Conservation (phyloP, 2,888 invertebrate genomes). For the Apotomis capreana region DNA sequence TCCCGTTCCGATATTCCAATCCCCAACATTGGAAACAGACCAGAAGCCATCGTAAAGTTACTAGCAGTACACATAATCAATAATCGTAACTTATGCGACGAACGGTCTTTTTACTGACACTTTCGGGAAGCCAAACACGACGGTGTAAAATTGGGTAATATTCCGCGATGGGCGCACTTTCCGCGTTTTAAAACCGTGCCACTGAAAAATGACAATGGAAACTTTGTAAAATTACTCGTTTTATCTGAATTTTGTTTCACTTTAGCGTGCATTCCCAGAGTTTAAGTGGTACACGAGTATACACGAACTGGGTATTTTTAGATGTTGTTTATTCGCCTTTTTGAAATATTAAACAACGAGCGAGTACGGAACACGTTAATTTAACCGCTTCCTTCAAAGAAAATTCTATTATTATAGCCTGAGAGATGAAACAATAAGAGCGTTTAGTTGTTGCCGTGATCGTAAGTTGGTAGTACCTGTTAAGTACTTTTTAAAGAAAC, state of each 20-base stretch:
- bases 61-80: conserved; percentile 78
- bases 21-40: conserved; percentile 59
- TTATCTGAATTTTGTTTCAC: not conserved
- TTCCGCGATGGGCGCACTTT: conserved; percentile 25
- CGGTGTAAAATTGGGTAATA: conserved; percentile 41
- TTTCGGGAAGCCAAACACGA: conserved; percentile 64
- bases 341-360: not conserved
- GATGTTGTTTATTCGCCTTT: not conserved
- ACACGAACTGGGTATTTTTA: not conserved
- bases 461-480: too few relatives aligned
- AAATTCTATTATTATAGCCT: not conserved
- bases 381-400: not conserved
- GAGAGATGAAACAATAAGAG: not conserved
- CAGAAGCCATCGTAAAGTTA: conserved; percentile 71
- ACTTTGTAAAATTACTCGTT: not conserved
- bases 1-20: not conserved
- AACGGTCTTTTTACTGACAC: conserved; percentile 68
- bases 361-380: not conserved
- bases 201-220: not conserved
- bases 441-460: not conserved
- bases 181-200: conserved; percentile 26
- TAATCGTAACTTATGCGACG: conserved; percentile 73
- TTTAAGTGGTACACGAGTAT: not conserved
- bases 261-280: not conserved
- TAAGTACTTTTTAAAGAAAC: too few relatives aligned